Percentiles rank a stretch among this genome's conserved stretches.
Evolutionary conservation across 2,888 invertebrate species (phyloP).

Genomic region (Synergus gifuensis): DNA sequence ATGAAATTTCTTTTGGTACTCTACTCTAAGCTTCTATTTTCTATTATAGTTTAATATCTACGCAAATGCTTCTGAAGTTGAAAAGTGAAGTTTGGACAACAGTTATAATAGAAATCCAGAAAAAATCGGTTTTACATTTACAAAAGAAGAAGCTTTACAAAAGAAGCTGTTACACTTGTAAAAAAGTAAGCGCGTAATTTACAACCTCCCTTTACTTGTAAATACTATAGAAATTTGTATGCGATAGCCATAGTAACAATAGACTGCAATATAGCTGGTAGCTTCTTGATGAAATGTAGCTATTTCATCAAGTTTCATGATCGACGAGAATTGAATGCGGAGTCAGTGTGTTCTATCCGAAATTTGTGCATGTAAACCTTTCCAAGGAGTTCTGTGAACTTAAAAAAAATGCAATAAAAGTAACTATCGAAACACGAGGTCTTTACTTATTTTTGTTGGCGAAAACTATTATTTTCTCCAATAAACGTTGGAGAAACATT

Average conservation of each 20-base stretch:
- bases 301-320: not conserved
- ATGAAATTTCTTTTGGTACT: not conserved
- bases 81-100: no score
- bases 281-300: not conserved
- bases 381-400: not conserved
- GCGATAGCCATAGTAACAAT: constrained; percentile 39
- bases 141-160: no score
- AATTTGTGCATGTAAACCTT: not conserved
- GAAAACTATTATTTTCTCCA: not conserved
- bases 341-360: not conserved
- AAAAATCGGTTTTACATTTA: no score
- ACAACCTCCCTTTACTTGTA: constrained; percentile 6
- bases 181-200: not conserved
- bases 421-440: constrained; percentile 1
- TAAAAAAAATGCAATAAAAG: constrained; percentile 3
- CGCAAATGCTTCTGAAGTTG: not conserved
- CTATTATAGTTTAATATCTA: not conserved
- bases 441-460: not conserved
- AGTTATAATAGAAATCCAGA: no score
- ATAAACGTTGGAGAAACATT: no score
- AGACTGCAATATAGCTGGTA: constrained; percentile 38
- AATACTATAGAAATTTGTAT: constrained; percentile 9
- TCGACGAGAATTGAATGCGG: not conserved
- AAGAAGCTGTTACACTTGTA: not conserved
- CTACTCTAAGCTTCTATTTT: not conserved